Conservation (phyloP, 1,140 invertebrate species). For the Drosophila lacteicornis region DNA sequence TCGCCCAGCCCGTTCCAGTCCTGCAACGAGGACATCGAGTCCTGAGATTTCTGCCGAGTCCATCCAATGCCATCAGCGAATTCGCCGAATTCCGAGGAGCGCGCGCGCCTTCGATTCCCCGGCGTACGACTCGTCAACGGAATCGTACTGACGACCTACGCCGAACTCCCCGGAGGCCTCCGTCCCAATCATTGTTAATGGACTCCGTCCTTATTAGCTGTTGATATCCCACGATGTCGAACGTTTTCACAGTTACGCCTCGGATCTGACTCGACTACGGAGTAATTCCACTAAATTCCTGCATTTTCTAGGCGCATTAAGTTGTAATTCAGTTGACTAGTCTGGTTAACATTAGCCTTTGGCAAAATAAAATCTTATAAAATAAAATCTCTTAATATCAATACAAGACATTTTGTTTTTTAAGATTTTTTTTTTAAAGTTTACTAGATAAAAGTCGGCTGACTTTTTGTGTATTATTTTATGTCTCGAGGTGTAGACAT, state of each 20-base stretch:
- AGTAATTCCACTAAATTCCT: background rate
- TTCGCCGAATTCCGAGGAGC: constrained; percentile 65
- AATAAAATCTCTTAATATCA: no score
- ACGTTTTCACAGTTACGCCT: background rate
- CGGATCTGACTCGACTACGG: background rate
- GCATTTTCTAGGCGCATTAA: background rate
- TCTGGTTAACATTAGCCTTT: background rate
- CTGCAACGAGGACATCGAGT: constrained; percentile 24
- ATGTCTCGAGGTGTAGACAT: no score
- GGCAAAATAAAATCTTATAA: no score
- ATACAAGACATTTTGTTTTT: no score
- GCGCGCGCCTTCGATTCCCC: constrained; percentile 66
- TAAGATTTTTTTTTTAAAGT: no score
- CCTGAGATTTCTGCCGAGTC: constrained; percentile 28
- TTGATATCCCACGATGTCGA: constrained; percentile 38
- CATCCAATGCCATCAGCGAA: constrained; percentile 63
- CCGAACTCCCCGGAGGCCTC: constrained; percentile 58
- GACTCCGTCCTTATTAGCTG: constrained; percentile 67
- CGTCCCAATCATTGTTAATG: constrained; percentile 64
- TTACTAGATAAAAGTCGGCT: no score
- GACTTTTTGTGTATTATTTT: no score
- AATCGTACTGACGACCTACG: constrained; percentile 55
- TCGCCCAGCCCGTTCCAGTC: constrained; percentile 11
- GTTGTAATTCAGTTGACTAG: background rate
- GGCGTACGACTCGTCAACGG: constrained; percentile 70